A percentile compares a stretch with the other conserved stretches of the same genome.
These are phyloP conservation scores for Anas platyrhynchos DNA, from an alignment of 2,113 vertebrate genomes.

Conservation along the genomic window DNA sequence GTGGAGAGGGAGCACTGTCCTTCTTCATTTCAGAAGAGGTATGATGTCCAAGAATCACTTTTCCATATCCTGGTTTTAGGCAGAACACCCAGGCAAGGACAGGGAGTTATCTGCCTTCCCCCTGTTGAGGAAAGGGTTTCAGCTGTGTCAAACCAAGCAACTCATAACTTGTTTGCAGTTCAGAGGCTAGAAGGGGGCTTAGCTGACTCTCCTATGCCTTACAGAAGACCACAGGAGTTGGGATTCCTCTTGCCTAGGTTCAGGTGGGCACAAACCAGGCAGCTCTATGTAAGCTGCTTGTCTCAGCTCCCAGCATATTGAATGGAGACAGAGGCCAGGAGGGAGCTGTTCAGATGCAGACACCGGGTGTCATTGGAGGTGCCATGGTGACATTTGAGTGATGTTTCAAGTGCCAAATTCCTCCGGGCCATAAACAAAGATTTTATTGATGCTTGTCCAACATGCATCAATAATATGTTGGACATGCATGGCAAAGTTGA, in stretches of 20 bases:
- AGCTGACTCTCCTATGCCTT: neutral
- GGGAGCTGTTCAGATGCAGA: neutral
- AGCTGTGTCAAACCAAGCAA: accelerated
- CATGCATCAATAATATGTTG: too few relatives aligned
- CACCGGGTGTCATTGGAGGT: neutral
- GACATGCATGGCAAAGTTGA: too few relatives aligned
- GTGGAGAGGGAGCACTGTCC: too few relatives aligned
- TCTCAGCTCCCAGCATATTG: neutral
- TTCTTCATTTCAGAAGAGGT: too few relatives aligned
- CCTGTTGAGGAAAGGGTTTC: neutral
- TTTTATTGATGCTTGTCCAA: too few relatives aligned
- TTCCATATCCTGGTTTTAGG: too few relatives aligned
- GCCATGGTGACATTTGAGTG: neutral
- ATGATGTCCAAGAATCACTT: neutral
- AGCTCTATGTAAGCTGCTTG: neutral
- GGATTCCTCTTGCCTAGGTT: neutral
- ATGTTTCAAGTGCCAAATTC: too few relatives aligned
- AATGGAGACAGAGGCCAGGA: neutral
- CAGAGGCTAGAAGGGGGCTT: neutral
- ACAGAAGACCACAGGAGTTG: neutral
- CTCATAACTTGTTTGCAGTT: neutral
- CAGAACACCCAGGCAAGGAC: neutral
- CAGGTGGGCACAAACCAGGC: too few relatives aligned
- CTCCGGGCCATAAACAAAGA: too few relatives aligned
- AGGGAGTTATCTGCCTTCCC: neutral